Evolutionary conservation across 1,140 invertebrate genomes (phyloP).

Genomic region (Drosophila sulfurigaster): DNA sequence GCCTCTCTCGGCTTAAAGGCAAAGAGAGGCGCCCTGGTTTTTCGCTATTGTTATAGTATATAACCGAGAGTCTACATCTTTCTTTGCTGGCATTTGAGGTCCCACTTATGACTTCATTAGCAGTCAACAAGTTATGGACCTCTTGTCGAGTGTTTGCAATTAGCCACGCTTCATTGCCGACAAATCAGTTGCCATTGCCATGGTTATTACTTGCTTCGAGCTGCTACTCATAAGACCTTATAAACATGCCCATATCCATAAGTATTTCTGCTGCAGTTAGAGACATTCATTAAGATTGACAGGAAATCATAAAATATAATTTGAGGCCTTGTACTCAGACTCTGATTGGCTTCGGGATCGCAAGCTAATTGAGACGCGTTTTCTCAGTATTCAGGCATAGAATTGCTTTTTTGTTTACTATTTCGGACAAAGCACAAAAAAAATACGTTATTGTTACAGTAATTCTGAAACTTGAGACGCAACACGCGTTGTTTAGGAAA

Average conservation of each 20-base stretch:
- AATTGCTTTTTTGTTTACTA: conserved; percentile 23
- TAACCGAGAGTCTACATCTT: conserved; percentile 1
- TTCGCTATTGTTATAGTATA: conserved; percentile 14
- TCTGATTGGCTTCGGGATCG: conserved; percentile 37
- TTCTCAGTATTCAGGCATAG: neutral
- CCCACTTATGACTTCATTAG: conserved; percentile 73
- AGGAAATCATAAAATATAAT: conserved; percentile 80
- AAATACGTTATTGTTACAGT: conserved; percentile 4
- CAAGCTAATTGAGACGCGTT: conserved; percentile 63
- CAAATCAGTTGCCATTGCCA: conserved; percentile 65
- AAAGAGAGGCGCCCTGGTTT: conserved; percentile 49
- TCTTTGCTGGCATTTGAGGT: conserved; percentile 21
- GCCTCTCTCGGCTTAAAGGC: conserved; percentile 14
- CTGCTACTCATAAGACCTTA: conserved; percentile 10
- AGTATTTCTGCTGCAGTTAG: conserved; percentile 43
- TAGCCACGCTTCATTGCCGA: conserved; percentile 72
- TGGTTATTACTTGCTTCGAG: conserved; percentile 36
- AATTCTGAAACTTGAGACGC: neutral
- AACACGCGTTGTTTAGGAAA: neutral
- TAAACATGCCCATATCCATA: conserved; percentile 6
- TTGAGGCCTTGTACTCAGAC: conserved; percentile 49
- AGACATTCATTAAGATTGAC: conserved; percentile 72
- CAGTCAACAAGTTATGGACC: conserved; percentile 65
- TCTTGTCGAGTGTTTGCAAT: conserved; percentile 65
- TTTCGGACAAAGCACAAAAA: neutral